phyloP scores from a whole-genome alignment of 1,140 invertebrate genomes.

The Andrena cerasifolii region DNA sequence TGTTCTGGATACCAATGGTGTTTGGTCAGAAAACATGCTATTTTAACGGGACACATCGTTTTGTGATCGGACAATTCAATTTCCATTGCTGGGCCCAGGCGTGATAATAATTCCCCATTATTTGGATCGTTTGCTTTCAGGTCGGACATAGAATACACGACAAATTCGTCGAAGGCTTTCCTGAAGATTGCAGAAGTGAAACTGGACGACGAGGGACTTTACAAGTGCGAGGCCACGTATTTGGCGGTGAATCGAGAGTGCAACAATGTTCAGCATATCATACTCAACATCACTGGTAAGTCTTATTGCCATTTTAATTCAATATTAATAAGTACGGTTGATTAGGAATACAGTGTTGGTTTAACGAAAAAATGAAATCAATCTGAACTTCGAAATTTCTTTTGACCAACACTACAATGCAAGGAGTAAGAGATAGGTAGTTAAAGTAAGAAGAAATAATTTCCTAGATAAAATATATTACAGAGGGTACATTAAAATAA shows the following conservation, averaged over 20 bases:
- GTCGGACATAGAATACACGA: constrained; percentile 86
- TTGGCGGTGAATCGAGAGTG: constrained; percentile 89
- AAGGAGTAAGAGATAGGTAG: too few relatives aligned
- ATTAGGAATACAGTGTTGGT: too few relatives aligned
- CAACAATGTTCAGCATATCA: constrained; percentile 90
- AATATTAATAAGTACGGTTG: too few relatives aligned
- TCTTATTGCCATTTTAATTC: constrained; percentile 68
- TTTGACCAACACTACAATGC: too few relatives aligned
- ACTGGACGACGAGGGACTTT: constrained; percentile 90
- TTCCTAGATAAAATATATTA: too few relatives aligned
- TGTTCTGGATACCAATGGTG: background rate
- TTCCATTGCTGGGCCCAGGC: background rate
- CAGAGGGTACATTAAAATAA: too few relatives aligned
- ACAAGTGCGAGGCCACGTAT: constrained; percentile 94
- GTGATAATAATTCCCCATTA: background rate
- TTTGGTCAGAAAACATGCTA: background rate
- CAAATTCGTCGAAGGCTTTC: constrained; percentile 85
- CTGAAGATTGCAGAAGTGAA: constrained; percentile 87
- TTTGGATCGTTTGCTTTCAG: constrained; percentile 80
- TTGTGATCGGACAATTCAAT: background rate
- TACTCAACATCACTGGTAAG: constrained; percentile 91
- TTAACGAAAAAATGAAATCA: too few relatives aligned
- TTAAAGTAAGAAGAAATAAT: too few relatives aligned
- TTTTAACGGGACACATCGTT: background rate
- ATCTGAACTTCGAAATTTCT: too few relatives aligned